A percentile compares a stretch with the other conserved stretches of the same genome.
Conservation (phyloP, 2,797 vertebrate species). For the Fundulus diaphanus region DNA sequence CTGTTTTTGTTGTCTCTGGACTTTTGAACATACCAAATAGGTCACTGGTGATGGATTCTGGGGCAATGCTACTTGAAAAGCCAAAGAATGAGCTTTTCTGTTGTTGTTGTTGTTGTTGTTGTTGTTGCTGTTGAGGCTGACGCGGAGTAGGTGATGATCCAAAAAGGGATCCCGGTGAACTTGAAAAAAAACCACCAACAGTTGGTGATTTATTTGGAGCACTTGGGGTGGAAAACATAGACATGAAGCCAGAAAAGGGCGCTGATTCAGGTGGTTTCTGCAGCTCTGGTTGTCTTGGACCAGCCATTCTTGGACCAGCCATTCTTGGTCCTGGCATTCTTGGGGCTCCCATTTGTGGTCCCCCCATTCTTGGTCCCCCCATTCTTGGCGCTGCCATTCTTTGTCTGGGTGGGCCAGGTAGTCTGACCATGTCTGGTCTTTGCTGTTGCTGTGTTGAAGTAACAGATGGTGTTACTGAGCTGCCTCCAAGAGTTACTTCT, state of each 20-base stretch:
- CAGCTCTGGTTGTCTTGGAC: slow-evolving; percentile 67
- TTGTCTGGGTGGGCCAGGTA: slow-evolving; percentile 49
- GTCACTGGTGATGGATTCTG: slow-evolving; percentile 86
- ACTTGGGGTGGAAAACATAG: slow-evolving; percentile 86
- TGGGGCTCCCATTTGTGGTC: slow-evolving; percentile 43
- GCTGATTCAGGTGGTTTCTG: slow-evolving; percentile 79
- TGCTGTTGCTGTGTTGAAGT: slow-evolving; percentile 52
- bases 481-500: slow-evolving; percentile 29
- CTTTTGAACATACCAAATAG: slow-evolving; percentile 90
- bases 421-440: slow-evolving; percentile 38
- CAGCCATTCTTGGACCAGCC: slow-evolving; percentile 63
- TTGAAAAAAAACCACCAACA: slow-evolving; percentile 86
- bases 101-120: slow-evolving; percentile 72
- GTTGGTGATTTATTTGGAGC: slow-evolving; percentile 83
- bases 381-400: slow-evolving; percentile 54
- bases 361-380: slow-evolving; percentile 45
- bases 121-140: slow-evolving; percentile 68
- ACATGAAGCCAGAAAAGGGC: slow-evolving; percentile 93
- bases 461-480: slow-evolving; percentile 31
- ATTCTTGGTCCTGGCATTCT: slow-evolving; percentile 54
- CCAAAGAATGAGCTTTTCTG: slow-evolving; percentile 90
- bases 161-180: slow-evolving; percentile 81
- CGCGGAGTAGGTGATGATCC: slow-evolving; percentile 71
- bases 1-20: slow-evolving; percentile 71
- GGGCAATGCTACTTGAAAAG: slow-evolving; percentile 81